These are phyloP conservation scores for Rhyzopertha dominica DNA, from an alignment of 1,140 invertebrate genomes.

Conservation along the genomic window DNA sequence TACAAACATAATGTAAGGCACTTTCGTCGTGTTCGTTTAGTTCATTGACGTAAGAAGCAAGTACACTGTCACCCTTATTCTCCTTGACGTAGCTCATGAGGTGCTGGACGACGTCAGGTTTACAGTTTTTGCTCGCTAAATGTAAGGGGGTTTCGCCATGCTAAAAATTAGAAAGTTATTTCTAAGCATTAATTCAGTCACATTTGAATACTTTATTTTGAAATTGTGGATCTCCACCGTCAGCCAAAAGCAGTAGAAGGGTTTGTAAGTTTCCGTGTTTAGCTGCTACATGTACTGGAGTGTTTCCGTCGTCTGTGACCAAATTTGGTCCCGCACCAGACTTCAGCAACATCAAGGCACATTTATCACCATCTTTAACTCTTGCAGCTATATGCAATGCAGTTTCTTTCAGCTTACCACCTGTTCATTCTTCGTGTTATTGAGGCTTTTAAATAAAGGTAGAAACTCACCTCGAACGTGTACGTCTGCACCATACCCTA, in stretches of 20 bases:
- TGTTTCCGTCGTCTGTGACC: slow-evolving; percentile 87
- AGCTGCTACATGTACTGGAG: slow-evolving; percentile 88
- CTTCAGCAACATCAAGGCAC: slow-evolving; percentile 95
- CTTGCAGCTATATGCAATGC: slow-evolving; percentile 93
- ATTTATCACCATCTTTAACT: slow-evolving; percentile 89
- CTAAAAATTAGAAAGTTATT: slow-evolving; percentile 50
- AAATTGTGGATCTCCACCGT: slow-evolving; percentile 82
- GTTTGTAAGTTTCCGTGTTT: slow-evolving; percentile 83
- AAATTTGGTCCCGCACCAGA: slow-evolving; percentile 95
- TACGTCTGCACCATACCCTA: slow-evolving; percentile 95
- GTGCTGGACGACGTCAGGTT: slow-evolving; percentile 78
- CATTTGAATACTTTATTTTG: slow-evolving; percentile 69
- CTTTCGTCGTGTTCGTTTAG: slow-evolving; percentile 88
- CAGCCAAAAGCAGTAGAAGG: slow-evolving; percentile 78
- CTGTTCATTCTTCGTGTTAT: too few relatives aligned
- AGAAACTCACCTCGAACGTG: slow-evolving; percentile 72
- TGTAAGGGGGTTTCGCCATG: slow-evolving; percentile 94
- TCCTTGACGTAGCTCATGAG: slow-evolving; percentile 81
- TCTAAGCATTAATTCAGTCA: neutral
- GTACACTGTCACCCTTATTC: slow-evolving; percentile 63
- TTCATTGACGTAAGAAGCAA: slow-evolving; percentile 72
- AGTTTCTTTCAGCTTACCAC: slow-evolving; percentile 82
- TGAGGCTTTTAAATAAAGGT: slow-evolving; percentile 9
- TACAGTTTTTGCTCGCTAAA: slow-evolving; percentile 79
- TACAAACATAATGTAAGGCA: slow-evolving; percentile 83